A percentile compares a stretch with the other conserved stretches of the same genome.
These are phyloP conservation scores for Drosophila nasuta DNA, from an alignment of 1,140 invertebrate genomes.

Conservation along the genomic window DNA sequence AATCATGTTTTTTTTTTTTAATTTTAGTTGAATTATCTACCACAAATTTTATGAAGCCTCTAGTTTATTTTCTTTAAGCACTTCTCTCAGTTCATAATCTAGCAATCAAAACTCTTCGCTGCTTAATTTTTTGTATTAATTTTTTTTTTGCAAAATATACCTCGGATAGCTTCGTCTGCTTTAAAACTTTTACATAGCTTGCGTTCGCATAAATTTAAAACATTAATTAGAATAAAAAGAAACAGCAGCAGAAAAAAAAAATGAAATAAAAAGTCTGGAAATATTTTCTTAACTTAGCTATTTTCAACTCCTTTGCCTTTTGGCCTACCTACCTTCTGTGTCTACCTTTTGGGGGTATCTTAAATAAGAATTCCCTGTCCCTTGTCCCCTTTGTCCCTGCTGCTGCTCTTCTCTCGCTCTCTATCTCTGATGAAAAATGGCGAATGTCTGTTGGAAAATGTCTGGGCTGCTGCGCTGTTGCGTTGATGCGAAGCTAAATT, in stretches of 20 bases:
- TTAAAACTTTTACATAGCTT: conserved; percentile 11
- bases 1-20: too few species aligned
- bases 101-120: not conserved
- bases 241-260: conserved; percentile 1
- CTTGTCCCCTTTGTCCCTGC: not conserved
- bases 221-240: conserved; percentile 33
- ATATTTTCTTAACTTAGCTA: conserved; percentile 39
- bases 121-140: not conserved
- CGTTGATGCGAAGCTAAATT: conserved; percentile 64
- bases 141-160: not conserved
- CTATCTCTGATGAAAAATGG: conserved; percentile 62
- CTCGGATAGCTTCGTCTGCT: not conserved
- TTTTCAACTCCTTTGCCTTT: conserved; percentile 34
- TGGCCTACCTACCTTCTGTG: conserved; percentile 25
- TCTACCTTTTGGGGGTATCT: conserved; percentile 20
- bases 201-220: conserved; percentile 31
- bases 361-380: conserved; percentile 17
- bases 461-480: conserved; percentile 46
- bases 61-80: not conserved
- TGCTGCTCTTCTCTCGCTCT: not conserved
- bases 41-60: not conserved
- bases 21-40: not conserved
- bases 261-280: conserved; percentile 7
- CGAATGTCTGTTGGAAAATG: conserved; percentile 62
- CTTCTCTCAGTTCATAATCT: not conserved